These are phyloP conservation scores for Chironomus tentans DNA, from an alignment of 2,888 invertebrate species.

Conservation along the genomic window DNA sequence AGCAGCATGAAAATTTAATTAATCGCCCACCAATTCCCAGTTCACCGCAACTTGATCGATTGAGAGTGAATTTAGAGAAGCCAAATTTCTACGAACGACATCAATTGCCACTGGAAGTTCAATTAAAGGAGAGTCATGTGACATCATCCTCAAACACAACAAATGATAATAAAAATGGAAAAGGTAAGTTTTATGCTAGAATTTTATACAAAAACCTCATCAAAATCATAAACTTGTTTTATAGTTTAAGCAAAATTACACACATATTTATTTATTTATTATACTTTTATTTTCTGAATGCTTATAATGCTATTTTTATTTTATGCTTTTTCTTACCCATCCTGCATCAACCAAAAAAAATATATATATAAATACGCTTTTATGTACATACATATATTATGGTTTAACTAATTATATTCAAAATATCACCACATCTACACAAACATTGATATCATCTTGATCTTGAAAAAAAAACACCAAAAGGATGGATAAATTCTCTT, in stretches of 20 bases:
- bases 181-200: neutral
- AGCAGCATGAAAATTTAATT: neutral
- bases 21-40: constrained; percentile 21
- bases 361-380: neutral
- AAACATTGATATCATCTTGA: neutral
- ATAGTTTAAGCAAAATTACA: neutral
- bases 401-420: too few relatives aligned
- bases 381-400: neutral
- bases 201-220: neutral
- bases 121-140: neutral
- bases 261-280: neutral
- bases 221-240: neutral
- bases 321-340: constrained; percentile 10
- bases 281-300: neutral
- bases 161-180: neutral
- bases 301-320: constrained; percentile 2
- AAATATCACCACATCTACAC: neutral
- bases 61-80: constrained; percentile 17
- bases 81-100: constrained; percentile 24
- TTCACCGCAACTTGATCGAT: constrained; percentile 21
- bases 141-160: neutral
- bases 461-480: neutral
- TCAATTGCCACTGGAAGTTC: constrained; percentile 10
- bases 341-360: neutral
- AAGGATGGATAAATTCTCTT: constrained; percentile 58